These are phyloP conservation scores for Cacoxenus indagator DNA, from an alignment of 2,888 invertebrate genomes.

Conservation along the genomic window DNA sequence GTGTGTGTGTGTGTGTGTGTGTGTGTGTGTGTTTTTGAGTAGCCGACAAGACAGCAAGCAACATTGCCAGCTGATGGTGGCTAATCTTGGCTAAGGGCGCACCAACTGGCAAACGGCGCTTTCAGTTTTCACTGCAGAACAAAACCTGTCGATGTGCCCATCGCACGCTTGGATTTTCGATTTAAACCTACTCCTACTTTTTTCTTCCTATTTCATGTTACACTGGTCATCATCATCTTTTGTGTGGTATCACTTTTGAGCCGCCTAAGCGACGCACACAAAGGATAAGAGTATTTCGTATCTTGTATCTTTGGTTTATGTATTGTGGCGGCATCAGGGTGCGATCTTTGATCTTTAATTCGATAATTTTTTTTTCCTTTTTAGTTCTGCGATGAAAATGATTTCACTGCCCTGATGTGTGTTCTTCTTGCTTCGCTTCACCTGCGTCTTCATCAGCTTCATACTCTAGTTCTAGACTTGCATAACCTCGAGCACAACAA, in stretches of 20 bases:
- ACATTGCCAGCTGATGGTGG: no score
- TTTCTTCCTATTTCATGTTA: not conserved
- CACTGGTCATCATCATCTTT: slow-evolving; percentile 8
- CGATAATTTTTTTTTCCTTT: not conserved
- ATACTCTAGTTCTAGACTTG: not conserved
- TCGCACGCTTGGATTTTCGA: slow-evolving; percentile 23
- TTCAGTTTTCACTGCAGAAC: slow-evolving; percentile 24
- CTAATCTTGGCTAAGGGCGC: not conserved
- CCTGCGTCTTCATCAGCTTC: not conserved
- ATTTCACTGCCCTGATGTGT: slow-evolving; percentile 3
- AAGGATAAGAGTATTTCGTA: slow-evolving; percentile 2
- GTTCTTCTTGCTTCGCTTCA: not conserved
- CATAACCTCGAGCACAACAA: slow-evolving; percentile 4
- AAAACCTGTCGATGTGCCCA: slow-evolving; percentile 6
- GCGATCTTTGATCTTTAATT: slow-evolving; percentile 14
- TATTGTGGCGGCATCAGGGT: not conserved
- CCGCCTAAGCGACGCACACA: not conserved
- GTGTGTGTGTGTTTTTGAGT: not conserved
- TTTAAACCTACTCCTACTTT: not conserved
- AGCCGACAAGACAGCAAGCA: not conserved
- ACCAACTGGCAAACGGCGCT: slow-evolving; percentile 8
- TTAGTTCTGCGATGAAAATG: slow-evolving; percentile 1
- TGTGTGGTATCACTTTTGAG: slow-evolving; percentile 13
- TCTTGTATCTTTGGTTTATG: not conserved
- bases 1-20: not conserved